phyloP scores from a whole-genome alignment of 2,113 vertebrate species.

The Ranitomeya variabilis region DNA sequence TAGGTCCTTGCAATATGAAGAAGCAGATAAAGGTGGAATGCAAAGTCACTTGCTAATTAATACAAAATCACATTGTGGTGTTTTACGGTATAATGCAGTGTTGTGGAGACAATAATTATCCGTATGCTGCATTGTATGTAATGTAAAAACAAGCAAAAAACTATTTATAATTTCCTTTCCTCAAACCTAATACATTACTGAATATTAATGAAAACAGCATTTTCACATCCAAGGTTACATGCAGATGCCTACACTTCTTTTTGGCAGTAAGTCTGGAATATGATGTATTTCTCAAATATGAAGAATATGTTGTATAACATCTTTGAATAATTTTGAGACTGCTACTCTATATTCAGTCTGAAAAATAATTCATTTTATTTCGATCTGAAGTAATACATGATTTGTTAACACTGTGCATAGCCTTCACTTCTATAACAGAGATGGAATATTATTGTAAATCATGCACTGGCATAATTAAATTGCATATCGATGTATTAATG shows the following conservation, averaged over 20 bases:
- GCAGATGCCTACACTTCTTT: background rate
- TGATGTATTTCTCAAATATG: constrained; percentile 1
- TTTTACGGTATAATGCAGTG: background rate
- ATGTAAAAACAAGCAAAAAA: background rate
- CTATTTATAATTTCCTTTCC: background rate
- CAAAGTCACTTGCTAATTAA: no score
- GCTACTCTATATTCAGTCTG: constrained; percentile 35
- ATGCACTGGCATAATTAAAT: background rate
- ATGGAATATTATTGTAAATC: background rate
- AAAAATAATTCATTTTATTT: constrained; percentile 41
- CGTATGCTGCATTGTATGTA: background rate
- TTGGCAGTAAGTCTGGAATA: background rate
- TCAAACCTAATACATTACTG: background rate
- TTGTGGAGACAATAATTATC: background rate
- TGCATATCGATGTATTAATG: background rate
- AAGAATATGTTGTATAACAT: background rate
- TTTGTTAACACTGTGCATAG: constrained; percentile 28
- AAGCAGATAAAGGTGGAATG: no score
- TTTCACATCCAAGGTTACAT: background rate
- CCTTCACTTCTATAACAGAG: background rate
- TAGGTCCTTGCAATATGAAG: no score
- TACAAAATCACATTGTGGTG: no score
- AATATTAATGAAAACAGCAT: background rate
- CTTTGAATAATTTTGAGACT: constrained; percentile 37
- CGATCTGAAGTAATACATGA: constrained; percentile 20